Conservation (phyloP, 1,140 invertebrate genomes). For the Danaus melanippus region DNA sequence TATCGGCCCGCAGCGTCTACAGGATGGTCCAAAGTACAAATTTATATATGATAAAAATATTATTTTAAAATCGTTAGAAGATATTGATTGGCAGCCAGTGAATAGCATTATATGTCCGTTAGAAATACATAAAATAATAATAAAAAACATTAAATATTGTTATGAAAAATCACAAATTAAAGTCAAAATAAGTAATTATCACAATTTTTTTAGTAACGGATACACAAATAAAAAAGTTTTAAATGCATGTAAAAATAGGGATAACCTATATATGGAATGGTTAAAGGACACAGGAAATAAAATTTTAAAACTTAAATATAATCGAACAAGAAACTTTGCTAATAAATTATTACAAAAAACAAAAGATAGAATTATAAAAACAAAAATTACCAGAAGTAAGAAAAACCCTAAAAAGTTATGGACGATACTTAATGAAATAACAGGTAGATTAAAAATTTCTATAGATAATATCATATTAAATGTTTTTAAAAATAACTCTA, state of each 20-base stretch:
- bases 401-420: too few species aligned
- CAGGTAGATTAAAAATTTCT: too few species aligned
- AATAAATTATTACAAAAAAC: constrained; percentile 5
- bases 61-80: too few species aligned
- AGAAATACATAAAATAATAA: too few species aligned
- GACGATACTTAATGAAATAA: too few species aligned
- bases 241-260: constrained; percentile 3
- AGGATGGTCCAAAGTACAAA: too few species aligned
- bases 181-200: constrained; percentile 1
- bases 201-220: neutral
- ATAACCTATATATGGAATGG: constrained; percentile 6
- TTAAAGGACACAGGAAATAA: neutral
- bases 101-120: too few species aligned
- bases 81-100: too few species aligned
- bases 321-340: constrained; percentile 9
- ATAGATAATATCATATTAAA: too few species aligned
- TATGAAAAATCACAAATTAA: constrained; percentile 5
- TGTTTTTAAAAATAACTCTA: constrained; percentile 4
- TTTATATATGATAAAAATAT: too few species aligned
- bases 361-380: constrained; percentile 3
- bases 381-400: constrained; percentile 5
- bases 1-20: too few species aligned
- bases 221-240: neutral
- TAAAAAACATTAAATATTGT: constrained; percentile 4
- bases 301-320: constrained; percentile 13